phyloP scores from a whole-genome alignment of 2,797 vertebrate species.

The Tarsius wallacei region DNA sequence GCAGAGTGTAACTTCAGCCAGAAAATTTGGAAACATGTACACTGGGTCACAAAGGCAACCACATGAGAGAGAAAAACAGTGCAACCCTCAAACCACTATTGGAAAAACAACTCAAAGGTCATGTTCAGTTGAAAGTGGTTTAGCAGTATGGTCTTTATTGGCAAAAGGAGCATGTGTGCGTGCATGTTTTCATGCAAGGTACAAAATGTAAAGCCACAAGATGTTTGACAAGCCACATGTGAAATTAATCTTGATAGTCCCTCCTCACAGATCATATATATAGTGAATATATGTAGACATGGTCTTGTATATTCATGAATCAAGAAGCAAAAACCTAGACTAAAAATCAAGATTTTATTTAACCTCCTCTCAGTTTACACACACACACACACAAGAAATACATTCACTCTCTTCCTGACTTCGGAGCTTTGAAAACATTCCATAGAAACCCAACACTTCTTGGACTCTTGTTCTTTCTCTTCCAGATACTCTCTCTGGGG shows the following conservation, averaged over 20 bases:
- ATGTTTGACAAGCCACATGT: not conserved
- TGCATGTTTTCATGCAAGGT: not conserved
- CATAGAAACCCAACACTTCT: not conserved
- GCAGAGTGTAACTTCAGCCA: conserved; percentile 23
- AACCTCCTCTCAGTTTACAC: not conserved
- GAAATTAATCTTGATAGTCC: conserved; percentile 16
- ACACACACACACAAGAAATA: not conserved
- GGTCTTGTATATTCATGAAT: not conserved
- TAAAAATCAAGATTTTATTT: conserved; percentile 44
- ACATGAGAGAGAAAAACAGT: not conserved
- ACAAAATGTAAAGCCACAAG: not conserved
- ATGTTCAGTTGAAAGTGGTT: not conserved
- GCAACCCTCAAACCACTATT: conserved; percentile 10
- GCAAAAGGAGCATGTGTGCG: not conserved
- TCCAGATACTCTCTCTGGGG: not conserved
- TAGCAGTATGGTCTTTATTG: not conserved
- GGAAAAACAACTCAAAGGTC: conserved; percentile 56
- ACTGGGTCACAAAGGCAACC: conserved; percentile 49
- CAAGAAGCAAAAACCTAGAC: conserved; percentile 46
- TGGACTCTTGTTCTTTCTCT: not conserved
- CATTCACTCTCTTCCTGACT: not conserved
- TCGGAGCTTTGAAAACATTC: not conserved
- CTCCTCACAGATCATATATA: not conserved
- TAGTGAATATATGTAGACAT: not conserved
- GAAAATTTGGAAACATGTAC: conserved; percentile 38